Base-by-base conservation (phyloP, 1,140 invertebrate genomes). In the Uloborus diversus region DNA sequence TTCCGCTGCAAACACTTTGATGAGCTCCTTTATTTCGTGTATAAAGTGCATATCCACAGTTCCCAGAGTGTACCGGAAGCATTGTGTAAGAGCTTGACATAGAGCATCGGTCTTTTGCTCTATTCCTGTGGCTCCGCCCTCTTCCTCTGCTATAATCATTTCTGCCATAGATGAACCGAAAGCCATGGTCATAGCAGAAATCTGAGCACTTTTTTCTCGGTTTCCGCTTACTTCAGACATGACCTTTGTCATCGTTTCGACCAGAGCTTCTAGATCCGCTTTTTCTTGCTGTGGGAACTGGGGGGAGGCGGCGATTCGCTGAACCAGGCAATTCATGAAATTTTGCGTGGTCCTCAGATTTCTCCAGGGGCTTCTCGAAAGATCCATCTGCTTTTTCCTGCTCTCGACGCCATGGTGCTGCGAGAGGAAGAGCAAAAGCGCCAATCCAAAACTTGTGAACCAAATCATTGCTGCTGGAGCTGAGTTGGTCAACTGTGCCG, bases 131-230 rank as follows among this genome's bases (percentile, higher is more conserved):
- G 20, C 17, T 42, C 69, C n/a, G 3, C 14, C 42, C 14, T 33
- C 76, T 33, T 69, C 76, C 61, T 79, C 76, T 9, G 76, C 76
- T 49, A 68, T 49, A 9, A 79, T 65, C 2, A 79, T 11, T 49
- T 79, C 76, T 3, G 64, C 76, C 33, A 79, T 42, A 25, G 64
- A 59, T 7, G 76, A 79, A 0, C 64, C 76, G 14, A 79, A 79
- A 17, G 76, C 76, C 76, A 69, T 79, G n/a, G 68, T 69, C 76
- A 79, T 69, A 3, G 76, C 76, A 27, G 68, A 35, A 11, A 59
- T 33, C n/a, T 33, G 32, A 14, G 76, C 76, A 23, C 17, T 20
- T 4, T 27, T n/a, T 53, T 47, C 30, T 5, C 17, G 17, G 14
- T 14, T 28, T 5, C 11, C 33, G 27, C 47, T 37, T 27, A 78